Evolutionary conservation across 1,140 invertebrate species (phyloP), one percentile per base, ranked within the genome.

Genomic region (Akabosia matsudoensis): DNA sequence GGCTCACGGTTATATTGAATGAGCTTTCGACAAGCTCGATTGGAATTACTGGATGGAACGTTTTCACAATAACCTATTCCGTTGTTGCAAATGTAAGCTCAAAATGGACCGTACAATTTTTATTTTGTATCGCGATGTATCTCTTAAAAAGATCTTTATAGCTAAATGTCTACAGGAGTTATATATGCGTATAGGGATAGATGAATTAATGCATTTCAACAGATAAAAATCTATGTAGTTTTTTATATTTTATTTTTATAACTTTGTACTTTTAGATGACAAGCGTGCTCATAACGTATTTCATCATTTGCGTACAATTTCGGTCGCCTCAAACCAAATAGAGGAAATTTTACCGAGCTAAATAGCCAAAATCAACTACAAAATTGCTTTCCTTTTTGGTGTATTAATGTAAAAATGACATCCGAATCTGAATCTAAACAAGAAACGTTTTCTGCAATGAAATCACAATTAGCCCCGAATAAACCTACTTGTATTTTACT

Each of bases 291-390:
- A 67, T 67, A 2, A 67, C 61, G 1, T 67, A 67, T n/a, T 67
- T 67, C 22, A 67, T 67, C 24, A 67, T 67, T 16, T 67, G 61
- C n/a, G 61, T 67, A 16, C 61, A 67, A 67, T 67, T 67, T 30
- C 24, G 61, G 61, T 10, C 61, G 7, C 37, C 37, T 10, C 10
- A 56, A 3, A 22, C 4, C n/a, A 56, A 56, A 56, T 56, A 56
- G 24, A n/a, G 7, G 54, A 13, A 16, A 7, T 7, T 22, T 13
- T 56, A 22, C 7, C 22, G n/a, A 10, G 37, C 37, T 10, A 10
- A 45, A 45, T 18, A 45, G 37, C n/a, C n/a, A n/a, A n/a, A n/a
- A n/a, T n/a, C n/a, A n/a, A n/a, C n/a, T n/a, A n/a, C n/a, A n/a
- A n/a, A n/a, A n/a, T n/a, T n/a, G n/a, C n/a, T n/a, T n/a, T n/a